These are phyloP conservation scores for Myotis vivesi DNA, from an alignment of 2,797 vertebrate genomes.

Conservation along the genomic window DNA sequence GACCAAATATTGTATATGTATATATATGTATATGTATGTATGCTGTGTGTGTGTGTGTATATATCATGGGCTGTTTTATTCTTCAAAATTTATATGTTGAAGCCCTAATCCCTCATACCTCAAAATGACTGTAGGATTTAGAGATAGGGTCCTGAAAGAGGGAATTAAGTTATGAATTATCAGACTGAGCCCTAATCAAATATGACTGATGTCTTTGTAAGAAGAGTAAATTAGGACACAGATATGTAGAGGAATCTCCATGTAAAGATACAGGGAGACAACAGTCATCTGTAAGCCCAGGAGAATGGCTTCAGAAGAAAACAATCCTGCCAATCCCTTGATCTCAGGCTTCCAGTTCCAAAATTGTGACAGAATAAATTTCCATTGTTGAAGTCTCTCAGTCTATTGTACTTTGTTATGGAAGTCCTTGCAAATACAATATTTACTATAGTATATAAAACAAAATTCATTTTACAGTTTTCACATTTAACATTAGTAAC, in stretches of 20 bases:
- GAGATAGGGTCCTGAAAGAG: neutral
- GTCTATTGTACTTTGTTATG: neutral
- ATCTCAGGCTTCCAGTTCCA: neutral
- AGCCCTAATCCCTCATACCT: neutral
- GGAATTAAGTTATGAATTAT: neutral
- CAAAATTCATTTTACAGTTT: neutral
- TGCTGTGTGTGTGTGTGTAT: neutral
- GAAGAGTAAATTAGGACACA: neutral
- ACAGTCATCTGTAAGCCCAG: neutral
- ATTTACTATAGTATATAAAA: neutral
- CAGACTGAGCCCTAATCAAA: neutral
- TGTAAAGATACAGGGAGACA: neutral
- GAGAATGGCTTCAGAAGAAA: neutral
- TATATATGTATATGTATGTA: accelerated
- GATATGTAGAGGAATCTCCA: neutral
- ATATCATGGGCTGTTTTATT: neutral
- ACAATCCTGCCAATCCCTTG: neutral
- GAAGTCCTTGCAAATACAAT: neutral
- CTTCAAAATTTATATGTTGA: neutral
- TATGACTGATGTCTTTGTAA: neutral
- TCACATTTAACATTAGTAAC: neutral
- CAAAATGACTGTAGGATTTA: neutral
- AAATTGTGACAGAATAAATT: neutral
- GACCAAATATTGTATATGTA: neutral
- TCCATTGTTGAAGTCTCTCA: neutral